Percentiles rank a stretch among this genome's conserved stretches.
Evolutionary conservation across 2,888 invertebrate species (phyloP).

Genomic region (Oscheius onirici): DNA sequence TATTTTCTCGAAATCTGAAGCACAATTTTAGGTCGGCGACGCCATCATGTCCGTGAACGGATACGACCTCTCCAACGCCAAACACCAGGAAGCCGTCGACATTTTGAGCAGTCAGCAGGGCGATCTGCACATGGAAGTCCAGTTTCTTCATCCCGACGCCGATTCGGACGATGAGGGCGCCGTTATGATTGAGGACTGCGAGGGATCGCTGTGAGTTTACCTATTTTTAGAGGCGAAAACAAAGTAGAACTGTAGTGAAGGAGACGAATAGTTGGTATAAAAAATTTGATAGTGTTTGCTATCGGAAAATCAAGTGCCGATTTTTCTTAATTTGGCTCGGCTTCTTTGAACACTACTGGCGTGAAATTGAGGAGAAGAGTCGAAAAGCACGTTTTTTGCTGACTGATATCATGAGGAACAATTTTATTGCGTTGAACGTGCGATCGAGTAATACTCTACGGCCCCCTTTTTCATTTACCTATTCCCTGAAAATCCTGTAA

Average conservation of each 20-base stretch:
- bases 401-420: no score
- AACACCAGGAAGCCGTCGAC: conserved; percentile 84
- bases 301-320: no score
- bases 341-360: no score
- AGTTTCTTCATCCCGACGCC: conserved; percentile 82
- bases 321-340: no score
- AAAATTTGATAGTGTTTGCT: no score
- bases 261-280: no score
- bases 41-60: conserved; percentile 85
- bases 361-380: no score
- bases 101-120: conserved; percentile 82
- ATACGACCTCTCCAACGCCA: conserved; percentile 81
- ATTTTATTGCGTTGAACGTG: no score
- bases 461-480: no score
- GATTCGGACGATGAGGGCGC: conserved; percentile 75
- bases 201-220: conserved; percentile 59
- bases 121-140: conserved; percentile 82
- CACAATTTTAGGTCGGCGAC: conserved; percentile 79
- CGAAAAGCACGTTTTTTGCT: no score
- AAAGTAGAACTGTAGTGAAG: not conserved
- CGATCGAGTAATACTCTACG: no score
- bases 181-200: conserved; percentile 64
- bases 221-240: not conserved
- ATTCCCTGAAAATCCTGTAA: no score
- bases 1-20: not conserved